These are phyloP conservation scores for Blastomussa wellsi DNA, from an alignment of 92 coral and sea anemone species.

Conservation along the genomic window DNA sequence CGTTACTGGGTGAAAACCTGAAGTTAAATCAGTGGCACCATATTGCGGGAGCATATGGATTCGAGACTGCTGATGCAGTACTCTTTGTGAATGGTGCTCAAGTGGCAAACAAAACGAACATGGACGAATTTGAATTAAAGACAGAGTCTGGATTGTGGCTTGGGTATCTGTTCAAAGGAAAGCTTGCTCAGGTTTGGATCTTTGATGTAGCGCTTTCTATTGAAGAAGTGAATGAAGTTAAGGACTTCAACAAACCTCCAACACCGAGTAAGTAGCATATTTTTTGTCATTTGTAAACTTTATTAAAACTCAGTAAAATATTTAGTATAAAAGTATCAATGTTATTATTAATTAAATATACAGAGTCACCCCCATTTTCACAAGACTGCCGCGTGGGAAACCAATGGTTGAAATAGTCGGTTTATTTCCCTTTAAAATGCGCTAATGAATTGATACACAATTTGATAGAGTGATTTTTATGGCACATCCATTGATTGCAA, in stretches of 20 bases:
- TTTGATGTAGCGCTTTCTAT: conserved; percentile 15
- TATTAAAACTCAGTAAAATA: no score
- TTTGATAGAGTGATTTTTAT: no score
- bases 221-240: background rate
- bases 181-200: conserved; percentile 28
- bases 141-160: conserved; percentile 41
- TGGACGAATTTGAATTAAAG: background rate
- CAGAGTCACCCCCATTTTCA: no score
- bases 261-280: conserved; percentile 23
- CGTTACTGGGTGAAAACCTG: background rate
- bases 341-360: no score
- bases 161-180: conserved; percentile 44
- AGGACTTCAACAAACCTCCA: background rate
- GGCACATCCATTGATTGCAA: no score
- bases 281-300: no score
- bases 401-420: no score
- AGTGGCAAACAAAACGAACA: background rate
- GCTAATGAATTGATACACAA: no score
- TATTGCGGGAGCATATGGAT: conserved; percentile 18
- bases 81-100: conserved; percentile 16
- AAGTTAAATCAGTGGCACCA: conserved; percentile 20
- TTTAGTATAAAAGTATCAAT: no score
- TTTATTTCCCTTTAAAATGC: background rate
- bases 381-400: no score
- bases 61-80: background rate